These are phyloP conservation scores for Biston stratarius DNA, from an alignment of 2,888 invertebrate genomes.

Conservation along the genomic window DNA sequence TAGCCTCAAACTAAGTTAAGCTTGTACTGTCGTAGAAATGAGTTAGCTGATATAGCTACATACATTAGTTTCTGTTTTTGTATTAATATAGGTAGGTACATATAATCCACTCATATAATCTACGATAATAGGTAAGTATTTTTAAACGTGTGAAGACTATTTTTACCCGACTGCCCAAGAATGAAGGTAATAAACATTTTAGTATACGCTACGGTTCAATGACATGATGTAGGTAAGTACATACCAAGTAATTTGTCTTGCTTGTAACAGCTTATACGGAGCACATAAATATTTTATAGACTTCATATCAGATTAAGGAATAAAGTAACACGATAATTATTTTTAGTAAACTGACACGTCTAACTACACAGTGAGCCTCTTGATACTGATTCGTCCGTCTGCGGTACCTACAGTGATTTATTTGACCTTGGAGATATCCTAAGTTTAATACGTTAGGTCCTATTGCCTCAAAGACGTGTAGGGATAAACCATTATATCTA, in stretches of 20 bases:
- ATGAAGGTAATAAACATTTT: neutral
- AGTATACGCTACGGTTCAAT: neutral
- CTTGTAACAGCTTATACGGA: neutral
- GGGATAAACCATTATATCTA: too few relatives aligned
- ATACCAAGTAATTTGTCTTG: conserved; percentile 6
- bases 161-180: too few relatives aligned
- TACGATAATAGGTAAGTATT: too few relatives aligned
- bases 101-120: too few relatives aligned
- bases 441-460: neutral
- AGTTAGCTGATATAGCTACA: too few relatives aligned
- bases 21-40: too few relatives aligned
- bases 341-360: conserved; percentile 6
- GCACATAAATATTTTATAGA: conserved; percentile 11
- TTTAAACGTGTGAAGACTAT: too few relatives aligned
- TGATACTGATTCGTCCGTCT: neutral
- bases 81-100: neutral
- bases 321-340: neutral
- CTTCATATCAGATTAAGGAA: neutral
- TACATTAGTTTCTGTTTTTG: too few relatives aligned
- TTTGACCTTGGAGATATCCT: conserved; percentile 47
- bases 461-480: neutral
- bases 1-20: too few relatives aligned
- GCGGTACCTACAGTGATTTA: conserved; percentile 38
- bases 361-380: neutral
- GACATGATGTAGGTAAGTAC: neutral